phyloP scores from a whole-genome alignment of 2,113 vertebrate species.

The Pterocles gutturalis region DNA sequence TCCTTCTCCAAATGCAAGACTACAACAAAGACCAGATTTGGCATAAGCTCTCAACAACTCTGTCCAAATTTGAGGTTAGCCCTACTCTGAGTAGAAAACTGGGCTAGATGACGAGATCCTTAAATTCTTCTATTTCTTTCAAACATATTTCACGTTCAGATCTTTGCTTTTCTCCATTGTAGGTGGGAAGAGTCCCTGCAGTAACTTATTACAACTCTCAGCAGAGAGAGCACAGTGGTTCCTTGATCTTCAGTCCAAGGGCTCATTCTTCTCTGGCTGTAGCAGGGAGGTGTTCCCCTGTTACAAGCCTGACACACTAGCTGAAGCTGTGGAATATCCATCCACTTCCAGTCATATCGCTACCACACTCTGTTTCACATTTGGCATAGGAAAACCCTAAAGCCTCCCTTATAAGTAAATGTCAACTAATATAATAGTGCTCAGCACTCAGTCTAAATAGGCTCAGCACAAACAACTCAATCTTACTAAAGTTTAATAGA shows the following conservation, averaged over 20 bases:
- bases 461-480: not conserved
- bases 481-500: not conserved
- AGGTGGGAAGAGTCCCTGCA: not conserved
- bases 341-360: not conserved
- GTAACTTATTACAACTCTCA: not conserved
- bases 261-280: not conserved
- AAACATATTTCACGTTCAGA: not conserved
- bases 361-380: not conserved
- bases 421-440: not conserved
- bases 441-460: not conserved
- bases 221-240: not conserved
- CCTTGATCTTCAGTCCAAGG: not conserved
- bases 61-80: not conserved
- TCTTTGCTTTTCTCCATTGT: not conserved
- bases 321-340: not conserved
- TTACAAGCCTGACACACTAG: not conserved
- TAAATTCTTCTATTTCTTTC: not conserved
- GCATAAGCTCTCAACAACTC: not conserved
- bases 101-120: not conserved
- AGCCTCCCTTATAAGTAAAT: not conserved
- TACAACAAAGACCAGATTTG: not conserved
- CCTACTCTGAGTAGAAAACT: not conserved
- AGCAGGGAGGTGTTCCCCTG: not conserved
- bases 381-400: not conserved
- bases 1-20: not conserved